Conservation (phyloP, 2,888 invertebrate species). For the Lydus trimaculatus region DNA sequence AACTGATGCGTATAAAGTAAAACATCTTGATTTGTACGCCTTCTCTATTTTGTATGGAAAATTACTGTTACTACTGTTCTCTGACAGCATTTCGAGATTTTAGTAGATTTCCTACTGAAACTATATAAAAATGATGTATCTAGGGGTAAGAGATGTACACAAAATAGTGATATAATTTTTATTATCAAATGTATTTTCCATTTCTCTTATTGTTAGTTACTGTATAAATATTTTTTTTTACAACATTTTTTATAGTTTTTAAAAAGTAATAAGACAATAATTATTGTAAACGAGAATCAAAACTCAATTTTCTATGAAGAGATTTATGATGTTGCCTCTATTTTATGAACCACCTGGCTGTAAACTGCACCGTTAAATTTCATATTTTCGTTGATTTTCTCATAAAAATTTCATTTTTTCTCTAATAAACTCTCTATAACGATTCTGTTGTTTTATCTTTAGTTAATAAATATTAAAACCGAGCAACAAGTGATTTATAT, state of each 20-base stretch:
- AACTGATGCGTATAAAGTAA: no score
- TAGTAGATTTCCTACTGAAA: background rate
- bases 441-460: background rate
- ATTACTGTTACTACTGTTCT: background rate
- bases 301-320: background rate
- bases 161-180: background rate
- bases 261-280: background rate
- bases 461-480: background rate
- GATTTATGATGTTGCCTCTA: slow-evolving; percentile 2
- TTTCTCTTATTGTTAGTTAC: no score
- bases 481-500: slow-evolving; percentile 7
- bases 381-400: background rate
- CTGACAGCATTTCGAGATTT: background rate
- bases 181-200: no score
- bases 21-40: background rate
- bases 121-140: background rate
- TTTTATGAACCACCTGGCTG: slow-evolving; percentile 1
- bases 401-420: background rate
- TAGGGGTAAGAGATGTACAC: background rate
- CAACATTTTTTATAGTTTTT: background rate
- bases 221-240: background rate
- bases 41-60: background rate
- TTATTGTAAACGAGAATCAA: background rate
- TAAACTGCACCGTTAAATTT: slow-evolving; percentile 3
- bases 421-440: background rate